These are phyloP conservation scores for Tethya wilhelma DNA, from an alignment of 37 sponge, comb jelly and placozoan genomes.

Conservation along the genomic window DNA sequence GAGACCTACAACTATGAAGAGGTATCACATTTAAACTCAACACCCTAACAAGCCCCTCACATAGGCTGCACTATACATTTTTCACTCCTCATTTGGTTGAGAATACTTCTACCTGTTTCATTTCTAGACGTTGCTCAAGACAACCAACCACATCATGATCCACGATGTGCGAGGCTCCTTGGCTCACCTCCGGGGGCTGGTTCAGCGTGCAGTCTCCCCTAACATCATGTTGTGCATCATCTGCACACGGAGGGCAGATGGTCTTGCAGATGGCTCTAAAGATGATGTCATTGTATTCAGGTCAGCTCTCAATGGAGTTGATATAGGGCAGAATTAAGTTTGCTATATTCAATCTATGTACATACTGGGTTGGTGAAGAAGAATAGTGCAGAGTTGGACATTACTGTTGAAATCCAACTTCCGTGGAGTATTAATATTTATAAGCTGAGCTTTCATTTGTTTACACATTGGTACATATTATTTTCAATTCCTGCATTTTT, in stretches of 20 bases:
- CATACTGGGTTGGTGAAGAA: no score
- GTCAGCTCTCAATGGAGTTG: background rate
- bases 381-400: no score
- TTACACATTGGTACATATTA: no score
- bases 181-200: conserved; percentile 33
- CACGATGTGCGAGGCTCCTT: conserved; percentile 61
- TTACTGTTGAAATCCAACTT: no score
- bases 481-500: no score
- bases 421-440: no score
- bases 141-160: conserved; percentile 70
- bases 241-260: conserved; percentile 43
- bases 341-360: no score
- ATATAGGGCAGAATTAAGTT: no score
- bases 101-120: background rate
- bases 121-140: conserved; percentile 66
- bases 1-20: conserved; percentile 91
- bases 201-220: conserved; percentile 50
- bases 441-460: no score
- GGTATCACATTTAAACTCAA: conserved; percentile 55
- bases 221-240: conserved; percentile 32
- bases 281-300: conserved; percentile 71
- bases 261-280: conserved; percentile 42
- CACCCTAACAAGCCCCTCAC: no score
- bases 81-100: background rate
- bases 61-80: background rate